Base-by-base conservation (phyloP, 1,140 invertebrate genomes). In the Caenorhabditis inopinata region DNA sequence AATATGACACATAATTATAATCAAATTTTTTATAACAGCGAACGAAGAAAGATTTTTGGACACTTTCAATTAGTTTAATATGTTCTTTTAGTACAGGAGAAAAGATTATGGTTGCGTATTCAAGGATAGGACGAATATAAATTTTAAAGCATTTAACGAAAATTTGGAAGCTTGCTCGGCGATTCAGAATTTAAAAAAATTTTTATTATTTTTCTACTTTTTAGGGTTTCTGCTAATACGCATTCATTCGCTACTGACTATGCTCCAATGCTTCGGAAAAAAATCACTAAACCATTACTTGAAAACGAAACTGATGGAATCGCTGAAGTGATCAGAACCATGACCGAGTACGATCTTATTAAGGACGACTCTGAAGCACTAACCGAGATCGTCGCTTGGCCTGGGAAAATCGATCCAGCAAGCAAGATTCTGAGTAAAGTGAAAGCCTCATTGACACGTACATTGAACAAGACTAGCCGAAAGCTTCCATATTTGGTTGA, bases 311-410 rank as follows among this genome's bases (percentile, higher is more conserved):
- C 85, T 1, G 93, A 94, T 4, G 94, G 94, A 47, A 92, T 88
- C 32, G 76, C 73, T 0, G 89, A 92, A 76, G 92, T 96, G 0
- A 87, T 97, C n/a, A 87, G 92, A 12, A 90, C 93, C 4, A 93
- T 98, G 91, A 89, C 90, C 75, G 87, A 92, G 12, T 98, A 98
- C 89, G 92, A 93, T 89, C 90, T 98, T 46, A 88, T 95, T 27
- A 92, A 94, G 83, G 96, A 97, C 84, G 96, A 98, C 89, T 90
- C 96, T 84, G 95, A 97, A 82, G 93, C 93, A 16, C 90, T 98
- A 11, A 89, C 93, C 12, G 95, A 97, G 87, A 85, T 97, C 16
- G 92, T 93, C 0, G 85, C 92, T n/a, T 78, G 77, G 77, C 80
- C 80, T 23, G 76, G 76, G 48, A 77, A 51, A 42, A 81, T 76